Evolutionary conservation across 2,888 invertebrate genomes (phyloP).

Genomic region (Anoncus sp.): DNA sequence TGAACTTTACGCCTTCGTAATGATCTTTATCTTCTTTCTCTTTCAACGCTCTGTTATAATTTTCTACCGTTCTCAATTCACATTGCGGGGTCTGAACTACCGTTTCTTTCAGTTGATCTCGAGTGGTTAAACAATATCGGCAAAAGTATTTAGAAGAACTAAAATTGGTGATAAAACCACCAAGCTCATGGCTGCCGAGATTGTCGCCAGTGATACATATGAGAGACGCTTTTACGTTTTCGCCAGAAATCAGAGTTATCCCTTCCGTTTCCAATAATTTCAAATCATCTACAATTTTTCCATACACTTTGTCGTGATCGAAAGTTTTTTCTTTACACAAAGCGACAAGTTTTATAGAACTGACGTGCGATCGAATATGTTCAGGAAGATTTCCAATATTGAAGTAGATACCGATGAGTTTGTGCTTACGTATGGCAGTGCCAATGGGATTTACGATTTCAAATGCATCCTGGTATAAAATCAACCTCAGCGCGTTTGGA

Average conservation of each 20-base stretch:
- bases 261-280: constrained; percentile 39
- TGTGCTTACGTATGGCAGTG: constrained; percentile 35
- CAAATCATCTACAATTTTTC: constrained; percentile 41
- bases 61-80: constrained; percentile 15
- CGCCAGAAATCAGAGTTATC: not conserved
- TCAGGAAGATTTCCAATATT: constrained; percentile 46
- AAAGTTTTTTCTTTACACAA: constrained; percentile 49
- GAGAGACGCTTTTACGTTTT: constrained; percentile 12
- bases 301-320: constrained; percentile 49
- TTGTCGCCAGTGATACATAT: constrained; percentile 66
- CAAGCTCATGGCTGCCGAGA: constrained; percentile 63
- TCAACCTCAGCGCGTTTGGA: constrained; percentile 12
- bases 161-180: constrained; percentile 66
- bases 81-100: not conserved
- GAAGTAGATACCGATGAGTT: constrained; percentile 48
- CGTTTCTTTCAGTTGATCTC: not conserved
- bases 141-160: constrained; percentile 41
- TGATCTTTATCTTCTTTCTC: too few species aligned
- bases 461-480: constrained; percentile 53
- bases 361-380: constrained; percentile 42
- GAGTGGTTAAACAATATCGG: constrained; percentile 24
- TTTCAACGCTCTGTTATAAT: constrained; percentile 8
- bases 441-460: constrained; percentile 50
- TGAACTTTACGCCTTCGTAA: constrained; percentile 72
- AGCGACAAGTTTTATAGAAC: constrained; percentile 51